Evolutionary conservation across 2,888 invertebrate species (phyloP), one percentile per base, ranked within the genome.

Genomic region (Lamproptera curius): DNA sequence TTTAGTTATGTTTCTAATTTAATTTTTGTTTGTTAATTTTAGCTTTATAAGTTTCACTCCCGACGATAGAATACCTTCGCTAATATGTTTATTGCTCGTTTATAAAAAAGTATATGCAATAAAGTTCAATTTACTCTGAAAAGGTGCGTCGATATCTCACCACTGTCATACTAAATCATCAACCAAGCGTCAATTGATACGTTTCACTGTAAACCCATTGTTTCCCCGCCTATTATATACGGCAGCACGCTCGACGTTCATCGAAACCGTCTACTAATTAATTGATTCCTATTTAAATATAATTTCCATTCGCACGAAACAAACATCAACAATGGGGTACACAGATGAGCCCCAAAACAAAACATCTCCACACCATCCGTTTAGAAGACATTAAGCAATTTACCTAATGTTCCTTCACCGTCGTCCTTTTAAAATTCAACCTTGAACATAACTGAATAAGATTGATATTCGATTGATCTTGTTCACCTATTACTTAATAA

Each of bases 361-460:
- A 80, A 79, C 81, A 71, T 68, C 72, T 71, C 71, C 54, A 58
- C 70, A 70, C 67, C 70, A 68, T 70, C 74, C 73, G 74, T 73
- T 78, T 68, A 67, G 67, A 75, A 72, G 71, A 75, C 83, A 82
- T 85, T 83, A 78, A 77, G 72, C 78, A 78, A 84, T 83, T 82
- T 76, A 74, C 75, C 72, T 83, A 82, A 84, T 76, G 75, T 70
- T 64, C 58, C 51, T 47, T 33, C 16, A 31, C 14, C 5, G 55
- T 11, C 43, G 31, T 35, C 50, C 59, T 56, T 51, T 55, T 60
- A 46, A 74, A 57, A 57, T 47, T 56, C 55, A 53, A 65, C 78
- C 61, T 49, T 59, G 58, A 46, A 26, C 11, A 42, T 61, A 56
- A 60, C 67, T 65, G 56, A 59, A 76, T 77, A 84, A 76, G 77